Conservation (phyloP, 2,113 vertebrate genomes). For the Tragelaphus scriptus region DNA sequence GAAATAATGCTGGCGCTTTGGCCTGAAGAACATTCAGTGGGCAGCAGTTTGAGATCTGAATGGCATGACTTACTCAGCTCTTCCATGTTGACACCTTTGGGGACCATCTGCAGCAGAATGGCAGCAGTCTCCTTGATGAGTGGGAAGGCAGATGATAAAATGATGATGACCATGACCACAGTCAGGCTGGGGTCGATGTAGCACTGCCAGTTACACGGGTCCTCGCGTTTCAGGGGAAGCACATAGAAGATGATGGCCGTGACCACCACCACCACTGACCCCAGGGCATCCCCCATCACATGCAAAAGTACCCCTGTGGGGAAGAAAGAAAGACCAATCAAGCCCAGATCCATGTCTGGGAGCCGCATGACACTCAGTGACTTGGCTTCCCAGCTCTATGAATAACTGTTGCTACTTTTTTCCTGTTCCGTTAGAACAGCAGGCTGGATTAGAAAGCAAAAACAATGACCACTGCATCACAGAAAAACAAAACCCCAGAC, state of each 20-base stretch:
- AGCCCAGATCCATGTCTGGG: neutral
- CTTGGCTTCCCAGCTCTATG: neutral
- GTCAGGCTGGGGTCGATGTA: slow-evolving; percentile 90
- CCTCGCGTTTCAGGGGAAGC: slow-evolving; percentile 67
- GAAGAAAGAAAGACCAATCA: neutral
- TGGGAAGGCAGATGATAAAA: slow-evolving; percentile 84
- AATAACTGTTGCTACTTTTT: neutral
- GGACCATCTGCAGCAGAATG: slow-evolving; percentile 89
- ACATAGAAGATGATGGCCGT: slow-evolving; percentile 82
- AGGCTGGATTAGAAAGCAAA: neutral
- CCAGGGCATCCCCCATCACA: slow-evolving; percentile 86
- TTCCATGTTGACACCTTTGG: slow-evolving; percentile 79
- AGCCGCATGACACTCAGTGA: accelerated
- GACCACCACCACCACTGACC: slow-evolving; percentile 84
- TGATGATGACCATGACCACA: slow-evolving; percentile 86
- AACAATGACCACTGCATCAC: neutral
- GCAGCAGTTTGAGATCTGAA: neutral
- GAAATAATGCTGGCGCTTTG: neutral
- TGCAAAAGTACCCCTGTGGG: slow-evolving; percentile 83
- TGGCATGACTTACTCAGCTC: slow-evolving; percentile 79
- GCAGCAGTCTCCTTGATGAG: slow-evolving; percentile 87
- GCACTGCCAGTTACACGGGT: slow-evolving; percentile 88
- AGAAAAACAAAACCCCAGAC: neutral
- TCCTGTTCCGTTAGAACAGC: neutral
- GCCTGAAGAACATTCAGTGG: neutral